Evolutionary conservation across 2,888 invertebrate species (phyloP).

Genomic region (Choristoneura rosaceana): DNA sequence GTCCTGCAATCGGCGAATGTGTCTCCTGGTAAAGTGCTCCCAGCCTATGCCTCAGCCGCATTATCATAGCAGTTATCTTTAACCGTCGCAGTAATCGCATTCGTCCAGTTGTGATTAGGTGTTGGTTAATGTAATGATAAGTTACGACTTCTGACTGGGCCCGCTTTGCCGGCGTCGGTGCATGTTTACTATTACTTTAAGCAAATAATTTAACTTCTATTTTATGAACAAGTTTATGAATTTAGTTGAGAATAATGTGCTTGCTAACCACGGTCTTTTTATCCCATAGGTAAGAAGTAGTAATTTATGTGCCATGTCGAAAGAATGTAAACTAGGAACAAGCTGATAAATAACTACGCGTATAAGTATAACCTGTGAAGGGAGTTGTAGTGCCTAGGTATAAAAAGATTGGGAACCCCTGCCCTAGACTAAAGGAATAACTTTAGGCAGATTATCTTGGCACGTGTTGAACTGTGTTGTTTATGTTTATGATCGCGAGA

Average conservation of each 20-base stretch:
- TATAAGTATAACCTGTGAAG: too few relatives aligned
- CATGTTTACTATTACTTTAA: neutral
- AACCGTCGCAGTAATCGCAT: constrained; percentile 28
- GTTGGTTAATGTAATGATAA: constrained; percentile 30
- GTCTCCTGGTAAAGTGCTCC: constrained; percentile 41
- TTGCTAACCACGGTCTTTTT: too few relatives aligned
- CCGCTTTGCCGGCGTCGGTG: neutral
- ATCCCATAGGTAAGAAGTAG: too few relatives aligned
- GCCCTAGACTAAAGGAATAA: constrained; percentile 7
- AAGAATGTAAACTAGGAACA: too few relatives aligned
- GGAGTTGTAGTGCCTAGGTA: too few relatives aligned
- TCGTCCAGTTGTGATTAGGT: constrained; percentile 34
- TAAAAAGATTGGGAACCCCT: constrained; percentile 5
- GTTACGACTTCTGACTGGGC: constrained; percentile 1
- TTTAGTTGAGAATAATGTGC: neutral
- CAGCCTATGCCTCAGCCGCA: constrained; percentile 32
- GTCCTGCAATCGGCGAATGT: constrained; percentile 38
- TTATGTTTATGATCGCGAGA: constrained; percentile 41
- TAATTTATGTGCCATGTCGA: neutral
- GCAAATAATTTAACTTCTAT: neutral
- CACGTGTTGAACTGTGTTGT: constrained; percentile 39
- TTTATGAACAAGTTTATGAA: neutral
- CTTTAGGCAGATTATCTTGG: constrained; percentile 32
- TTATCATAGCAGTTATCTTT: constrained; percentile 35
- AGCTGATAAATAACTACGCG: too few relatives aligned